Evolutionary conservation across 1,140 invertebrate genomes (phyloP), one percentile per base, ranked within the genome.

Genomic region (Lycorma delicatula): DNA sequence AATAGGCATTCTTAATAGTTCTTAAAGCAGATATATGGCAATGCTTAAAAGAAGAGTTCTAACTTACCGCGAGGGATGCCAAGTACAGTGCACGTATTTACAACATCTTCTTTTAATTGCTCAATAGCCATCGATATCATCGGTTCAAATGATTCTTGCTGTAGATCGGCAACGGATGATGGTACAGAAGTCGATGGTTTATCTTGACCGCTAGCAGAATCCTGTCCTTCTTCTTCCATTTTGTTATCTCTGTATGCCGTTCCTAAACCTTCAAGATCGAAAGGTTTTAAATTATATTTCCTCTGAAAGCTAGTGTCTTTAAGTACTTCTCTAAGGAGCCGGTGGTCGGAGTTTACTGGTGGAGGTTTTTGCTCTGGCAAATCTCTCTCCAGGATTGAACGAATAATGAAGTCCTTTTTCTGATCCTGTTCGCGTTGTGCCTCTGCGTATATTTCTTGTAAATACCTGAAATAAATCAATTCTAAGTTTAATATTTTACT

Each of bases 121-220:
- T 92, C 88, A 62, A 92, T 87, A 5, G 89, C 89, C 67, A 93
- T 74, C 54, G 83, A 88, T 20, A 92, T 78, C 13, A 92, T 85
- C 6, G 88, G 87, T 68, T 91, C 89, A 60, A 93, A 87, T 64
- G 85, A 81, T 63, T 85, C 83, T 26, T 80, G 76, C n/a, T 78
- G 79, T 36, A 85, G 72, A 28, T 82, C 77, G 1, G 80, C 80
- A 41, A 82, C 77, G 56, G 36, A 38, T 12, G 41, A 44, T 7
- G 31, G 18, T 23, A 22, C 13, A n/a, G 36, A 38, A 12, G 23
- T 22, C 11, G 41, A 9, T 11, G 13, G 41, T 60, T 46, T 22
- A 38, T 51, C 41, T 51, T 46, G 26, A 28, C 9, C n/a, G 13
- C 1, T 44, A 22, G 41, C 13, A 6, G 41, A 41, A 5, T 6